phyloP scores from a whole-genome alignment of 2,113 vertebrate species.

The Nestor notabilis region DNA sequence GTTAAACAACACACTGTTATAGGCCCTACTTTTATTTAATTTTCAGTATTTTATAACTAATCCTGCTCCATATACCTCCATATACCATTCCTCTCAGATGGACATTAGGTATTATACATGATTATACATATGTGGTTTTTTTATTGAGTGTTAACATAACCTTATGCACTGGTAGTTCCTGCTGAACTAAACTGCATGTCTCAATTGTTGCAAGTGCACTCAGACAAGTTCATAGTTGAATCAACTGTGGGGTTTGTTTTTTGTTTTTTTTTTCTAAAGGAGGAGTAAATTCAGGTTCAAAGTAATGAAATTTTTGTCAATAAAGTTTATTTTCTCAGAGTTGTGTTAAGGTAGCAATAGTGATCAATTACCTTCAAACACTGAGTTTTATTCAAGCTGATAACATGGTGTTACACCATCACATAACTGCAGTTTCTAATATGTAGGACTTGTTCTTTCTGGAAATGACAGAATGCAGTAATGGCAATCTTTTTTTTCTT shows the following conservation, averaged over 20 bases:
- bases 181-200: neutral
- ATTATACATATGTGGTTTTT: neutral
- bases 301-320: neutral
- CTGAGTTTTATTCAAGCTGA: neutral
- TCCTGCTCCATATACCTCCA: neutral
- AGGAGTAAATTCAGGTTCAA: neutral
- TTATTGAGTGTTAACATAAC: neutral
- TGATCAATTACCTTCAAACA: neutral
- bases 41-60: neutral
- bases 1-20: neutral
- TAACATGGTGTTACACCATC: neutral
- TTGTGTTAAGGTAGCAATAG: neutral
- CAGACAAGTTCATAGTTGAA: neutral
- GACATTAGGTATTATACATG: neutral
- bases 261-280: neutral
- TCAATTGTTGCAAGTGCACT: neutral
- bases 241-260: neutral
- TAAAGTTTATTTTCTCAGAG: neutral
- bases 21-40: neutral
- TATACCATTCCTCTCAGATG: neutral
- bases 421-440: neutral
- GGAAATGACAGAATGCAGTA: neutral
- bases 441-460: neutral
- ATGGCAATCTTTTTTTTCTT: neutral
- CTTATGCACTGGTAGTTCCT: neutral